These are phyloP conservation scores for Drosophila merina DNA, from an alignment of 2,888 invertebrate species.

Conservation along the genomic window DNA sequence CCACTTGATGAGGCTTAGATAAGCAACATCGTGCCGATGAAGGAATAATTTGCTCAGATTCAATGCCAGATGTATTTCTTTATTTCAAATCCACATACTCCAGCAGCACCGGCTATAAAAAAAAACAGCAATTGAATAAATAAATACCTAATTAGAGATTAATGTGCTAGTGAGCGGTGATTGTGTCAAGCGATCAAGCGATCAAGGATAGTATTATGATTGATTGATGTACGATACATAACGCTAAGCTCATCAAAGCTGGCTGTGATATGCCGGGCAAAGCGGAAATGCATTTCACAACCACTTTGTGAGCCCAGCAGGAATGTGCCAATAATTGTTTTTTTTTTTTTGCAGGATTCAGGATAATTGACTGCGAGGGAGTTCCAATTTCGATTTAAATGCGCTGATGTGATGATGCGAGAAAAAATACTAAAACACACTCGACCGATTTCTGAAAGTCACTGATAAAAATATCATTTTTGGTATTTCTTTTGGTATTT, in stretches of 20 bases:
- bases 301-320: constrained; percentile 90
- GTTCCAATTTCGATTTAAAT: constrained; percentile 30
- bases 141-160: constrained; percentile 5
- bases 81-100: constrained; percentile 3
- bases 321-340: constrained; percentile 64
- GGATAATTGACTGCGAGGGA: constrained; percentile 37
- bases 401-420: constrained; percentile 28
- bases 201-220: constrained; percentile 36
- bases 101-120: constrained; percentile 1
- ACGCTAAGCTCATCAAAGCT: constrained; percentile 95
- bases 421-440: neutral
- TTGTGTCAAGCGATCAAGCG: constrained; percentile 5
- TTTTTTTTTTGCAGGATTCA: constrained; percentile 20
- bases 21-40: constrained; percentile 81
- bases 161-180: constrained; percentile 12
- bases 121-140: neutral
- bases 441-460: neutral
- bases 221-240: constrained; percentile 72
- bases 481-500: neutral
- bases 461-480: neutral
- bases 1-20: constrained; percentile 91
- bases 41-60: constrained; percentile 12
- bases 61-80: neutral
- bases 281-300: constrained; percentile 88
- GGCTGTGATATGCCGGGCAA: constrained; percentile 95